Evolutionary conservation across 2,797 vertebrate species (phyloP).

Genomic region (Emys orbicularis): DNA sequence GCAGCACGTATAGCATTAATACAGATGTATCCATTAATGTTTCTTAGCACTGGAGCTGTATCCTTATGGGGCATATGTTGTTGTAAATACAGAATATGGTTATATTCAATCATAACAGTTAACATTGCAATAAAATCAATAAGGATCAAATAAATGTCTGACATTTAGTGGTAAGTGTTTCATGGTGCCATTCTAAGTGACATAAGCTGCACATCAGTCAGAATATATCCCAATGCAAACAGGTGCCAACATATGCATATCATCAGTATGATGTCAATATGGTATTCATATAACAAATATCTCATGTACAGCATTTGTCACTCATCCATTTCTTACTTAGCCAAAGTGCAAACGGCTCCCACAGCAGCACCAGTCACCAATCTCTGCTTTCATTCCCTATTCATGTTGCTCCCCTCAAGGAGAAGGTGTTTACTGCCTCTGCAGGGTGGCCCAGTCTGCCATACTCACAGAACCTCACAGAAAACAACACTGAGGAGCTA

Average conservation of each 20-base stretch:
- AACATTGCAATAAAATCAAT: neutral
- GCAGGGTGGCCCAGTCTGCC: neutral
- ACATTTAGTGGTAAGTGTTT: neutral
- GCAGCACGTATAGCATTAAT: neutral
- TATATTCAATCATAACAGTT: neutral
- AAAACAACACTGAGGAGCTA: neutral
- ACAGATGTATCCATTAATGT: neutral
- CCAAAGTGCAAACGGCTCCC: neutral
- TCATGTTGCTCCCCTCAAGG: neutral
- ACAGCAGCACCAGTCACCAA: neutral
- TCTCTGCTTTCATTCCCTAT: neutral
- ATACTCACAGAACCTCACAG: neutral
- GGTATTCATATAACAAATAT: neutral
- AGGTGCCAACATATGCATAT: fast-evolving
- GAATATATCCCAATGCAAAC: neutral
- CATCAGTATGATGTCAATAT: neutral
- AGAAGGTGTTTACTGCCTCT: neutral
- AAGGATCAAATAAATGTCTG: neutral
- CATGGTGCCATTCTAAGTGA: neutral
- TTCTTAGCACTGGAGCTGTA: neutral
- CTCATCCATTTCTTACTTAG: neutral
- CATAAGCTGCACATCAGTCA: neutral
- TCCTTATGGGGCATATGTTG: too few species aligned
- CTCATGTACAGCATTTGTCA: neutral
- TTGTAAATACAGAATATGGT: neutral